Percentiles rank a stretch among this genome's conserved stretches.
phyloP scores from a whole-genome alignment of 2,888 invertebrate species.

The Brachylomia viminalis region DNA sequence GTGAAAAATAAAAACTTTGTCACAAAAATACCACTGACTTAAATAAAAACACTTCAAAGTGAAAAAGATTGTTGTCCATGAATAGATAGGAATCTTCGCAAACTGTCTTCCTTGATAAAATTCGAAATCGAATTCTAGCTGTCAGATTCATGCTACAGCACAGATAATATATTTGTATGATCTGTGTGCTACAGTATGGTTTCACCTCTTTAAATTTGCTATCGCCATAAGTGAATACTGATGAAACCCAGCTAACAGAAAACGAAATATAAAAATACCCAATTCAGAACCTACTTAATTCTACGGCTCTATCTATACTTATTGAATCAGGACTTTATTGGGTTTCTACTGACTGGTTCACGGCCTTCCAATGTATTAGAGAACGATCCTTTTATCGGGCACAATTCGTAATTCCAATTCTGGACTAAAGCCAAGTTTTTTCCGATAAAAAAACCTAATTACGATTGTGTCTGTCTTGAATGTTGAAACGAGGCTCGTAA shows the following conservation, averaged over 20 bases:
- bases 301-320: slow-evolving; percentile 6
- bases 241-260: not conserved
- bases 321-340: slow-evolving; percentile 52
- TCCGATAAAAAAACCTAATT: slow-evolving; percentile 49
- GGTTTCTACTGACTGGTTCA: slow-evolving; percentile 28
- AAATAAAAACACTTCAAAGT: too few species aligned
- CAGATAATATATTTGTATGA: too few species aligned
- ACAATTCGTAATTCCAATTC: slow-evolving; percentile 54
- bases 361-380: slow-evolving; percentile 30
- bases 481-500: slow-evolving; percentile 20
- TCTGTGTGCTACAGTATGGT: too few species aligned
- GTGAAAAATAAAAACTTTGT: too few species aligned
- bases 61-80: too few species aligned
- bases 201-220: not conserved
- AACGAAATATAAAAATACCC: not conserved
- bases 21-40: too few species aligned
- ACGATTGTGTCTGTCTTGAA: slow-evolving; percentile 31
- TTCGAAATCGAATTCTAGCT: too few species aligned
- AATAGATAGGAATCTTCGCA: too few species aligned
- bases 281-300: slow-evolving; percentile 1
- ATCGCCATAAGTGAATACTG: not conserved
- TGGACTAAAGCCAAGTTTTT: slow-evolving; percentile 56
- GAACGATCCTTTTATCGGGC: slow-evolving; percentile 35
- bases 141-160: too few species aligned
- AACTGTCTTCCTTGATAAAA: too few species aligned